These are phyloP conservation scores for Nestor notabilis DNA, from an alignment of 2,113 vertebrate species.

Conservation along the genomic window DNA sequence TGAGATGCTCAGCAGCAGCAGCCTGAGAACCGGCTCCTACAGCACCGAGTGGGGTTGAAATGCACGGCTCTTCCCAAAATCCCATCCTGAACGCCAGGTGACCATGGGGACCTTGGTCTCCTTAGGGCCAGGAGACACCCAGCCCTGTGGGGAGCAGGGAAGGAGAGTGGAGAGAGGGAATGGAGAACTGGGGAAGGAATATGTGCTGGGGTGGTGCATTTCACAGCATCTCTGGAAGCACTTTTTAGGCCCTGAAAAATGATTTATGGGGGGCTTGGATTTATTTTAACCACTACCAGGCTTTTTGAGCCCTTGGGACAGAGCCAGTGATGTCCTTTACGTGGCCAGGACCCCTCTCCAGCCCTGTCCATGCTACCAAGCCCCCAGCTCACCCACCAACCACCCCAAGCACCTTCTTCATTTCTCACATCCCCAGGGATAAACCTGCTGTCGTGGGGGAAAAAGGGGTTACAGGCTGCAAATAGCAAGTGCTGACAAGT, in stretches of 20 bases:
- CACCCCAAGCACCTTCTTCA: neutral
- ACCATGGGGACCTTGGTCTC: neutral
- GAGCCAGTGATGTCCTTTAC: neutral
- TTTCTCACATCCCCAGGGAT: neutral
- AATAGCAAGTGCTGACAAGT: conserved; percentile 15
- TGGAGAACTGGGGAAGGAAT: neutral
- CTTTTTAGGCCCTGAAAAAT: neutral
- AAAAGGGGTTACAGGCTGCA: neutral
- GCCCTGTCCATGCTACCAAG: neutral
- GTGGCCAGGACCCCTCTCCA: neutral
- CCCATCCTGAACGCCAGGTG: neutral
- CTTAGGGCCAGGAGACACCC: neutral
- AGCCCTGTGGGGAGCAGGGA: neutral
- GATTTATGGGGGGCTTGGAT: neutral
- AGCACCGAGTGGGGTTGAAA: accelerated
- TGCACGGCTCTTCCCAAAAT: neutral
- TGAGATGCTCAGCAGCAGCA: neutral
- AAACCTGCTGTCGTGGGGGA: neutral
- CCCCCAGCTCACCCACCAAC: neutral
- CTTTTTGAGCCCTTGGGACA: neutral
- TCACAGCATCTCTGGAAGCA: accelerated
- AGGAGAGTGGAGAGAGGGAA: neutral
- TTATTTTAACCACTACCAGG: neutral
- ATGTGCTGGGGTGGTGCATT: neutral
- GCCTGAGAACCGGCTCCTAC: neutral